phyloP scores from a whole-genome alignment of 2,113 vertebrate genomes.

The Charadrius vociferus region DNA sequence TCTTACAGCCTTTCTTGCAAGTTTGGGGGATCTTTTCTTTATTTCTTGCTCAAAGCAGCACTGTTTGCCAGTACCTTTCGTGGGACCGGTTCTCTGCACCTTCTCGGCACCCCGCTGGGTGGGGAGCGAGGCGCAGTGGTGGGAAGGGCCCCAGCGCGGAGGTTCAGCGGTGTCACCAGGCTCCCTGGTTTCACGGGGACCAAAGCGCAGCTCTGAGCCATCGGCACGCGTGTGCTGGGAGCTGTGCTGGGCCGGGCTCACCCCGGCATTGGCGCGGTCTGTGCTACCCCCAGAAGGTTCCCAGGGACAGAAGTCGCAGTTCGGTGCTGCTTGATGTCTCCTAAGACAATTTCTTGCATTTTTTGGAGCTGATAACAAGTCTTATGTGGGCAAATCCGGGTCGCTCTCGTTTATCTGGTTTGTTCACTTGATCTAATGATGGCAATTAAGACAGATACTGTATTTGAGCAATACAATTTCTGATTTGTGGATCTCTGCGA shows the following conservation, averaged over 20 bases:
- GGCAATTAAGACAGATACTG: background rate
- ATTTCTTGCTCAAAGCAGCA: background rate
- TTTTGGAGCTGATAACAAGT: background rate
- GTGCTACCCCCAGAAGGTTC: rapidly evolving
- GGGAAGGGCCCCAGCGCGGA: background rate
- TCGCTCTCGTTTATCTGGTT: background rate
- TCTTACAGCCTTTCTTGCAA: background rate
- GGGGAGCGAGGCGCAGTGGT: background rate
- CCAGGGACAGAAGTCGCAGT: rapidly evolving
- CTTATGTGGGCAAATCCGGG: rapidly evolving
- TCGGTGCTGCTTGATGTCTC: background rate
- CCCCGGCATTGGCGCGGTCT: background rate
- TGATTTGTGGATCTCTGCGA: background rate
- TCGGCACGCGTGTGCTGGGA: rapidly evolving
- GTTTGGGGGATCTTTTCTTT: rapidly evolving
- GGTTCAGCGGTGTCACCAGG: rapidly evolving
- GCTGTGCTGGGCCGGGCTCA: background rate
- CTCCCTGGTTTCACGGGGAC: rapidly evolving
- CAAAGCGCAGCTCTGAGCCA: rapidly evolving
- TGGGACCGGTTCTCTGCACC: rapidly evolving
- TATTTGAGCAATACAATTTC: background rate
- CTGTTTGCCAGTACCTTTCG: rapidly evolving
- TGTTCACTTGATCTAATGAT: background rate
- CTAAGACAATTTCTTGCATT: rapidly evolving
- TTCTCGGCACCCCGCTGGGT: rapidly evolving